Percentiles rank a stretch among this genome's conserved stretches.
phyloP scores from a whole-genome alignment of 2,113 vertebrate genomes.

The Crocuta crocuta region DNA sequence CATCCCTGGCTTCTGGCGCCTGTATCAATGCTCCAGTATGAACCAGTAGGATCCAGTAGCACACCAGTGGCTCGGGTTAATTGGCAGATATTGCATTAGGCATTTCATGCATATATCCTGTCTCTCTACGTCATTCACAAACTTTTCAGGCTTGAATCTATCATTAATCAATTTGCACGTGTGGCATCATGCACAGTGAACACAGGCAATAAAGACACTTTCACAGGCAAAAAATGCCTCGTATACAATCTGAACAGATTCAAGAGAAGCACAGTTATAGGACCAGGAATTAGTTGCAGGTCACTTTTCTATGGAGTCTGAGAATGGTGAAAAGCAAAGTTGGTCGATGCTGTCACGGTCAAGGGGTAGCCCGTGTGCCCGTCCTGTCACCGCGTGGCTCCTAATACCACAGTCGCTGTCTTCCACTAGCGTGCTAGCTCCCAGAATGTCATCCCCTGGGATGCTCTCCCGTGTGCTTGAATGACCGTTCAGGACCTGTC shows the following conservation, averaged over 20 bases:
- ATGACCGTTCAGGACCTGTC: neutral
- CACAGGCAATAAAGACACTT: neutral
- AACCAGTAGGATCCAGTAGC: too few species aligned
- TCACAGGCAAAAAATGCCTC: neutral
- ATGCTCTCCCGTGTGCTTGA: neutral
- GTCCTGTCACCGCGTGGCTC: neutral
- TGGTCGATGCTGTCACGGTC: neutral
- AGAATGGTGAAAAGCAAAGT: neutral
- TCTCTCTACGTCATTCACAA: neutral
- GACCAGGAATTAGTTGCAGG: neutral
- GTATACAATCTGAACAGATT: neutral
- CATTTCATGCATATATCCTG: too few species aligned
- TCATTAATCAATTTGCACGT: neutral
- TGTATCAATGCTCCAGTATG: accelerated
- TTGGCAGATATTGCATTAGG: neutral
- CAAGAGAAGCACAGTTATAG: neutral
- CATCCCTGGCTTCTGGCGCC: neutral
- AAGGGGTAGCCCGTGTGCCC: neutral
- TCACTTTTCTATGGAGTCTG: neutral
- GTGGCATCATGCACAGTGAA: neutral
- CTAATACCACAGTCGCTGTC: neutral
- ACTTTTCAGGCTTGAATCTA: neutral
- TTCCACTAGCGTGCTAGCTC: neutral
- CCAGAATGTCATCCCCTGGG: neutral
- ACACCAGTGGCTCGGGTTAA: neutral